Evolutionary conservation across 37 sponge, comb jelly and placozoan genomes (phyloP).

Genomic region (Axinella damicornis): DNA sequence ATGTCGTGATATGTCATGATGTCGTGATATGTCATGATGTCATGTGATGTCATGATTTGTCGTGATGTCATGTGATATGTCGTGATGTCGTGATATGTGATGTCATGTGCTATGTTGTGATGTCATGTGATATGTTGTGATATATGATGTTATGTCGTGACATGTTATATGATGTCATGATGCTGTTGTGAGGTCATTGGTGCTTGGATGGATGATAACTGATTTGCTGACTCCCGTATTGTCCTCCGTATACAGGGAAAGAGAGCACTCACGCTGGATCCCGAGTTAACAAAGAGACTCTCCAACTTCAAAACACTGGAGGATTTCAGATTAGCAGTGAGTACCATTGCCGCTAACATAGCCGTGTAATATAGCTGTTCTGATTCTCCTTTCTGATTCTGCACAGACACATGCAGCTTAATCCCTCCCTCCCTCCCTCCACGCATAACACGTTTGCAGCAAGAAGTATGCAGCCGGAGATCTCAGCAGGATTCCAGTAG

Average conservation of each 20-base stretch:
- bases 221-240: background rate
- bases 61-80: background rate
- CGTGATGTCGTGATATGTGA: background rate
- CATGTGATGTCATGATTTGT: conserved; percentile 1
- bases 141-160: background rate
- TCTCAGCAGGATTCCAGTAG: no score
- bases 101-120: background rate
- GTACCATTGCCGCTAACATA: background rate
- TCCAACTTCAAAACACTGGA: conserved; percentile 88
- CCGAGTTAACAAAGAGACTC: conserved; percentile 68
- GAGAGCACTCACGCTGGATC: conserved; percentile 39
- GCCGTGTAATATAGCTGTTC: no score
- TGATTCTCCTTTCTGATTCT: no score
- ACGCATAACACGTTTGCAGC: no score
- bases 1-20: background rate
- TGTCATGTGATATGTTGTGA: background rate
- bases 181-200: background rate
- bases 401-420: no score
- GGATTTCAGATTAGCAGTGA: conserved; percentile 83
- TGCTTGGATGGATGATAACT: no score
- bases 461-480: no score
- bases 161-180: conserved; percentile 1
- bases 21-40: background rate
- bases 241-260: conserved; percentile 49
- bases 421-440: no score